Evolutionary conservation across 2,888 invertebrate species (phyloP).

Genomic region (Drosophila nigricruria): DNA sequence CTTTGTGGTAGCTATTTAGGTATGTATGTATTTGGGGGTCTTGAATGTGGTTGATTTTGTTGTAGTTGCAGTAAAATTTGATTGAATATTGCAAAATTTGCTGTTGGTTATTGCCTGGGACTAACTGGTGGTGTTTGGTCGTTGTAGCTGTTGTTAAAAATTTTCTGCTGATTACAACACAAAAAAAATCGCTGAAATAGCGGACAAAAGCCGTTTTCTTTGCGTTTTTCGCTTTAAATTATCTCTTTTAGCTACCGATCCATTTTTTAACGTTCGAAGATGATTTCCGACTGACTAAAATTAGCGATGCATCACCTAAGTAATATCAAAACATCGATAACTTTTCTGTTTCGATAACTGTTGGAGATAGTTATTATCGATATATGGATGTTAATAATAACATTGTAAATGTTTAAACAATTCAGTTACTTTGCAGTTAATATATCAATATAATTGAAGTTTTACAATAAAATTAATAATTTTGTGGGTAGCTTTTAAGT

Average conservation of each 20-base stretch:
- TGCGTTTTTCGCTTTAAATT: constrained; percentile 84
- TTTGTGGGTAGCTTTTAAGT: not conserved
- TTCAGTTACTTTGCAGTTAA: not conserved
- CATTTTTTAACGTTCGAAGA: constrained; percentile 84
- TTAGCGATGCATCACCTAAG: constrained; percentile 28
- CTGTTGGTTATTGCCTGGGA: constrained; percentile 63
- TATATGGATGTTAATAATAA: not conserved
- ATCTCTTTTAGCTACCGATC: constrained; percentile 85
- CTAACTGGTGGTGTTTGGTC: constrained; percentile 67
- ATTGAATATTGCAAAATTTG: constrained; percentile 60
- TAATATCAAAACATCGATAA: constrained; percentile 20
- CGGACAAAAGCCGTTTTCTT: constrained; percentile 86
- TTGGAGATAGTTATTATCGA: not conserved
- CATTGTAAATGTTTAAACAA: rapidly evolving
- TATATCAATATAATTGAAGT: rapidly evolving
- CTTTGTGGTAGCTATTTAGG: constrained; percentile 45
- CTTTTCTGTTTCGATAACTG: not conserved
- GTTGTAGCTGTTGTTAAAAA: constrained; percentile 72
- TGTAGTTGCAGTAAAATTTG: constrained; percentile 54
- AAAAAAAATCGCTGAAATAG: constrained; percentile 88
- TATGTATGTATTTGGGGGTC: constrained; percentile 21
- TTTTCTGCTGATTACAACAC: constrained; percentile 82
- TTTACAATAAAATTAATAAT: not conserved
- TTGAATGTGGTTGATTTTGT: constrained; percentile 41
- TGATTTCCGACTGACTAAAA: constrained; percentile 83